Evolutionary conservation across 2,797 vertebrate species (phyloP), one percentile per base, ranked within the genome.

Genomic region (Pseudomugil tenellus): DNA sequence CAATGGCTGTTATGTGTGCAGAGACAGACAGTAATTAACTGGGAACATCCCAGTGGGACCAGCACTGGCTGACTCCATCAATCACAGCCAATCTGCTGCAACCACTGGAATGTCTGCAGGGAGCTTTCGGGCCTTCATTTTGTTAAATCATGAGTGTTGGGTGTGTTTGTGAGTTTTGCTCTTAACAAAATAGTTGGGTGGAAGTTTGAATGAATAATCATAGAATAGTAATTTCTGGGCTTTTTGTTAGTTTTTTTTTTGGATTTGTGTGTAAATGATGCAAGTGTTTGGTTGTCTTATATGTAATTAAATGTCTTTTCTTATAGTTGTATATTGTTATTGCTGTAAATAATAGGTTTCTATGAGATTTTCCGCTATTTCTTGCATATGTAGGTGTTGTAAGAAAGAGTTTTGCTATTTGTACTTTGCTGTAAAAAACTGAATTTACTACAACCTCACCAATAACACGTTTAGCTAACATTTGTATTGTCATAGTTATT

Each of bases 1-100:
- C 75, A 66, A 68, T 81, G 85, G 63, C 63, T 81, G 71, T 86
- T 80, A 72, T 79, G 84, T 75, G 72, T 87, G 81, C 83, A 79
- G 84, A 83, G 79, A 88, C 87, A 87, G 85, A 92, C 84, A 77
- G 84, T 84, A 89, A 89, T 91, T 89, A 91, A 88, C 75, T 84
- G 81, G 78, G 84, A 83, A 76, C 82, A 83, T 86, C 87, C 84
- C 87, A 89, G 75, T 80, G 86, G 81, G 85, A 89, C 83, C 85
- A 85, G 78, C 60, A 52, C 74, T 74, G 84, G 80, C 79, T 82
- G 84, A 83, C 77, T 85, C 85, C 77, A 86, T 88, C 86, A 86
- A 85, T 91, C 88, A 89, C 63, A 80, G 68, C 61, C 76, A 74
- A 70, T 85, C 86, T 52, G 63, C 35, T 74, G 49, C 55, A 65